A percentile compares a stretch with the other conserved stretches of the same genome.
Evolutionary conservation across 1,140 invertebrate species (phyloP).

Genomic region (Pogonus chalceus): DNA sequence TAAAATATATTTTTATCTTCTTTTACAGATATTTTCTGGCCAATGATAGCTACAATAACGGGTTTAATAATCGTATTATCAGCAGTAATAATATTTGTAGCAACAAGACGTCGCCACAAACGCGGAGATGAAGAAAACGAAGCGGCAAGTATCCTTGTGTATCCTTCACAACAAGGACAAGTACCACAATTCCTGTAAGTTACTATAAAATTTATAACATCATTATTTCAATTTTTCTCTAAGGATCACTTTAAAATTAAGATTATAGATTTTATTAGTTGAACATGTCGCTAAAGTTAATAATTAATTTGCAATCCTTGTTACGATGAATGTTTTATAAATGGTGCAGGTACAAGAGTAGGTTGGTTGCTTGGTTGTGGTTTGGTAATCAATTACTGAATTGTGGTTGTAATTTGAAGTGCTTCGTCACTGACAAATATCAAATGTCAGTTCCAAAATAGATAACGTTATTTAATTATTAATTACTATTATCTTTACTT

Average conservation of each 20-base stretch:
- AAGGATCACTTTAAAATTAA: neutral
- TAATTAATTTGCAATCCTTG: no score
- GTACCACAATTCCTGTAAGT: conserved; percentile 32
- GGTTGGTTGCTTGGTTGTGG: no score
- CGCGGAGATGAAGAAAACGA: conserved; percentile 21
- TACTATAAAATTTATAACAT: neutral
- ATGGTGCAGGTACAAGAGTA: no score
- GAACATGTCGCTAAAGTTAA: neutral
- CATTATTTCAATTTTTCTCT: no score
- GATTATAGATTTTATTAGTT: neutral
- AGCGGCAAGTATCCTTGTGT: conserved; percentile 27
- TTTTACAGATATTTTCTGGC: conserved; percentile 24
- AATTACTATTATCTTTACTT: no score
- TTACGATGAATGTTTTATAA: no score
- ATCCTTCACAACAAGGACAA: conserved; percentile 26
- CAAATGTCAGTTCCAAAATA: no score
- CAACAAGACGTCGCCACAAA: conserved; percentile 21
- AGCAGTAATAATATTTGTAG: conserved; percentile 16
- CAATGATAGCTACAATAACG: conserved; percentile 18
- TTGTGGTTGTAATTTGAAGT: no score
- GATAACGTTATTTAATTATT: no score
- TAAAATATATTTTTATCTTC: conserved; percentile 13
- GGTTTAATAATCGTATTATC: conserved; percentile 19
- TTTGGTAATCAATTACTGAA: no score
- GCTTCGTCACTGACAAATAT: no score